These are phyloP conservation scores for Dendrocopos noguchii DNA, from an alignment of 2,113 vertebrate genomes.

Conservation along the genomic window DNA sequence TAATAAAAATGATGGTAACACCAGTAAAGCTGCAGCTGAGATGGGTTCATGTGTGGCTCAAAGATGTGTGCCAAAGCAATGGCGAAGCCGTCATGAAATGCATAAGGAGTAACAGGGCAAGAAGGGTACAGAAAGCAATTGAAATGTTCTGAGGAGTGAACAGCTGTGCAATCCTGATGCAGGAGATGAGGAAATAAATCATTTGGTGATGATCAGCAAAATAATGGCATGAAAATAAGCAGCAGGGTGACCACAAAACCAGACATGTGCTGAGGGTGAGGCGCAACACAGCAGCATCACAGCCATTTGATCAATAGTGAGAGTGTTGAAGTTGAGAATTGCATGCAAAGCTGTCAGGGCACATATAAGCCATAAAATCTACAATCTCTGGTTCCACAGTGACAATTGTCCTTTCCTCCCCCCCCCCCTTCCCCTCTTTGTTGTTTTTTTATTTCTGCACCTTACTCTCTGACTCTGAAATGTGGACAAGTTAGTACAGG, in stretches of 20 bases:
- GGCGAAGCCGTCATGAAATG: not conserved
- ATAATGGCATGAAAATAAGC: constrained; percentile 17
- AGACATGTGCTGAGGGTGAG: not conserved
- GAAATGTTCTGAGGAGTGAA: not conserved
- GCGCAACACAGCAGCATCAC: not conserved
- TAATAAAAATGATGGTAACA: not conserved
- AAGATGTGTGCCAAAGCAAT: not conserved
- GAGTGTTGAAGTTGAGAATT: not conserved
- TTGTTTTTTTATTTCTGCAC: not conserved
- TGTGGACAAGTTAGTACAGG: constrained; percentile 53
- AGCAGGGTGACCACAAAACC: not conserved
- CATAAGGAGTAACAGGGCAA: not conserved
- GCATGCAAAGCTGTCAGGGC: not conserved
- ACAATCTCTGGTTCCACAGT: constrained; percentile 29
- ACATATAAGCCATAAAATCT: constrained; percentile 8
- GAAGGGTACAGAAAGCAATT: not conserved
- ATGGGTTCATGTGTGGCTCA: not conserved
- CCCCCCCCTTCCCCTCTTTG: too few species aligned
- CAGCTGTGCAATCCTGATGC: not conserved
- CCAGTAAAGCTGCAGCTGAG: not conserved
- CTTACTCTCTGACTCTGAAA: constrained; percentile 21
- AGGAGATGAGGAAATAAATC: constrained; percentile 6
- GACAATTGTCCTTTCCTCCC: not conserved
- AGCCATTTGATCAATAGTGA: not conserved
- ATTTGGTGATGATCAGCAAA: constrained; percentile 28